Evolutionary conservation across 2,888 invertebrate genomes (phyloP).

Genomic region (Phyllotreta cruciferae): DNA sequence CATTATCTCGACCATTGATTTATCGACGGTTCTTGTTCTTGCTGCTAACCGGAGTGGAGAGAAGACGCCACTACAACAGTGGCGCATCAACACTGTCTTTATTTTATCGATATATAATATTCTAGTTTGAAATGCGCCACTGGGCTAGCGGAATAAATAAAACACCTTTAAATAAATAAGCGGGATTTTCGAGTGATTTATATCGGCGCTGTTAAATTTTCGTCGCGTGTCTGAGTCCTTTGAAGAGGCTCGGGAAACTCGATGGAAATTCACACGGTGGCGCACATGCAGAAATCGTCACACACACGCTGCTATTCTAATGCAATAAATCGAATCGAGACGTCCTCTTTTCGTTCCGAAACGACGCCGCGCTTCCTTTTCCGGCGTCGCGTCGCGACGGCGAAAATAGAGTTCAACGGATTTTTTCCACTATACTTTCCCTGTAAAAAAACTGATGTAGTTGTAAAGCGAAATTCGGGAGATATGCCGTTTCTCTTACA

Average conservation of each 20-base stretch:
- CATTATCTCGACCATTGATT: slow-evolving; percentile 35
- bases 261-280: not conserved
- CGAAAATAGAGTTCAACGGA: not conserved
- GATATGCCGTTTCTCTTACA: no score
- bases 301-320: slow-evolving; percentile 9
- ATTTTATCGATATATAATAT: no score
- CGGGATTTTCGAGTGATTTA: no score
- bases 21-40: slow-evolving; percentile 26
- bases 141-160: no score
- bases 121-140: no score
- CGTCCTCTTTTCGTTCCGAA: slow-evolving; percentile 22
- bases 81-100: no score
- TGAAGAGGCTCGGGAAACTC: not conserved
- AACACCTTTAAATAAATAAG: no score
- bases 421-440: no score
- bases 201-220: no score
- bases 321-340: slow-evolving; percentile 25
- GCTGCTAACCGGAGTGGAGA: slow-evolving; percentile 19
- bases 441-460: no score
- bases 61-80: slow-evolving; percentile 7
- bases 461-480: no score
- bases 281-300: slow-evolving; percentile 14
- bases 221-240: no score
- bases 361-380: slow-evolving; percentile 23
- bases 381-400: slow-evolving; percentile 19